Percentiles rank a stretch among this genome's conserved stretches.
Evolutionary conservation across 2,113 vertebrate species (phyloP).

Genomic region (Sphyrna mokarran): DNA sequence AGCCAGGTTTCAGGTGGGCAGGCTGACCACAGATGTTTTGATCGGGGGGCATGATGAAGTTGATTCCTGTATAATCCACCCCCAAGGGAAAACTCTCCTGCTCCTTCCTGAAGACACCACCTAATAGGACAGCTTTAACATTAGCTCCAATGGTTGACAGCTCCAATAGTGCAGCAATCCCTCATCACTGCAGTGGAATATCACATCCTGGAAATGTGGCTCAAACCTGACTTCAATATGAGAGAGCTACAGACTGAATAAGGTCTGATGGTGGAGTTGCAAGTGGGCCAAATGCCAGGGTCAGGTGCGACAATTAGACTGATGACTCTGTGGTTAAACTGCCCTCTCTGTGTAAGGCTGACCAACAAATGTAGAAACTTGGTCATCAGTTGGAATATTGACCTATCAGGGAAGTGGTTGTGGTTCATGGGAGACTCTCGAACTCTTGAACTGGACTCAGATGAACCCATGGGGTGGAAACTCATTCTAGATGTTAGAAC

Average conservation of each 20-base stretch:
- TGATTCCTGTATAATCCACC: no score
- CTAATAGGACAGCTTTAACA: neutral
- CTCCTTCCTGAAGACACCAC: neutral
- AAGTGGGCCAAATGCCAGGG: neutral
- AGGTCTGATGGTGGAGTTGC: neutral
- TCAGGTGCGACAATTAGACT: neutral
- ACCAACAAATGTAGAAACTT: no score
- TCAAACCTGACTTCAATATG: neutral
- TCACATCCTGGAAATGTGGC: neutral
- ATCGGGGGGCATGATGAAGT: no score
- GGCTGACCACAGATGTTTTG: no score
- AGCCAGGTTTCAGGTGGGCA: no score
- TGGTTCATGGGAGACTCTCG: neutral
- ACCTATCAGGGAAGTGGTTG: neutral
- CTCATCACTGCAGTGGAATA: neutral
- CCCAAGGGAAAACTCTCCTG: no score
- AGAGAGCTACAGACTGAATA: neutral
- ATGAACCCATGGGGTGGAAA: neutral
- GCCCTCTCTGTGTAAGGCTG: neutral
- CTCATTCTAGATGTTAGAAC: neutral
- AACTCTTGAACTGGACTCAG: neutral
- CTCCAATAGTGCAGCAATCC: neutral
- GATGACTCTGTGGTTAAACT: neutral
- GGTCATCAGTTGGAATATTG: neutral
- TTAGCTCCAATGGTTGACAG: neutral